Percentiles rank a stretch among this genome's conserved stretches.
Conservation (phyloP, 2,888 invertebrate species). For the Eumerus sabulonum region DNA sequence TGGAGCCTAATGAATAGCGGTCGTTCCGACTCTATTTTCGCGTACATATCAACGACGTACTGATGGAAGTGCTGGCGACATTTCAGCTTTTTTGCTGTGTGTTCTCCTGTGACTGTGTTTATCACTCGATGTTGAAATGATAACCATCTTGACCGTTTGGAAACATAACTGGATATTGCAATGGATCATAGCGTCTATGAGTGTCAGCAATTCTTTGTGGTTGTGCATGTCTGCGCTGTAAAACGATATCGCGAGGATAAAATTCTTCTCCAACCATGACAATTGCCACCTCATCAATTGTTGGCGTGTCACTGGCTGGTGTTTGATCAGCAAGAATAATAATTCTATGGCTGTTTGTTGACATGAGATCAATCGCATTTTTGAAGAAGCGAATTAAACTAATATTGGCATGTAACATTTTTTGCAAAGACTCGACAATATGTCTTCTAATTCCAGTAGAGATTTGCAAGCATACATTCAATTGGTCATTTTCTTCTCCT, state of each 20-base stretch:
- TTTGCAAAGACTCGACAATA: conserved; percentile 10
- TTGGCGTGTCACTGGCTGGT: conserved; percentile 70
- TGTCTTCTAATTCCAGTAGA: conserved; percentile 2
- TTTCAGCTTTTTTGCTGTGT: too few species aligned
- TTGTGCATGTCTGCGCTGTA: conserved; percentile 65
- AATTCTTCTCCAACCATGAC: conserved; percentile 71
- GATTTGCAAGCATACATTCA: conserved; percentile 12
- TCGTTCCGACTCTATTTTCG: background rate
- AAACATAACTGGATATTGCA: conserved; percentile 67
- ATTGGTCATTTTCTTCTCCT: conserved; percentile 8
- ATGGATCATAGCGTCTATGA: conserved; percentile 29
- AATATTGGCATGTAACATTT: conserved; percentile 70
- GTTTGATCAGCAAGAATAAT: conserved; percentile 71
- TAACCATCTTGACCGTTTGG: conserved; percentile 64
- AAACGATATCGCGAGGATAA: conserved; percentile 70
- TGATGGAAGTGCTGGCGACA: too few species aligned
- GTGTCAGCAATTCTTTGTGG: conserved; percentile 11
- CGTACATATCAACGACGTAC: background rate
- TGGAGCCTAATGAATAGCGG: too few species aligned
- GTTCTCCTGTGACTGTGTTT: conserved; percentile 39
- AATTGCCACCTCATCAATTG: conserved; percentile 70
- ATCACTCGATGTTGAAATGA: conserved; percentile 60
- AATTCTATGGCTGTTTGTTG: conserved; percentile 49
- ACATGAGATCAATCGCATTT: conserved; percentile 42
- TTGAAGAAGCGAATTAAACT: conserved; percentile 71